Percentiles rank a stretch among this genome's conserved stretches.
phyloP scores from a whole-genome alignment of 2,113 vertebrate species.

The Perognathus longimembris region DNA sequence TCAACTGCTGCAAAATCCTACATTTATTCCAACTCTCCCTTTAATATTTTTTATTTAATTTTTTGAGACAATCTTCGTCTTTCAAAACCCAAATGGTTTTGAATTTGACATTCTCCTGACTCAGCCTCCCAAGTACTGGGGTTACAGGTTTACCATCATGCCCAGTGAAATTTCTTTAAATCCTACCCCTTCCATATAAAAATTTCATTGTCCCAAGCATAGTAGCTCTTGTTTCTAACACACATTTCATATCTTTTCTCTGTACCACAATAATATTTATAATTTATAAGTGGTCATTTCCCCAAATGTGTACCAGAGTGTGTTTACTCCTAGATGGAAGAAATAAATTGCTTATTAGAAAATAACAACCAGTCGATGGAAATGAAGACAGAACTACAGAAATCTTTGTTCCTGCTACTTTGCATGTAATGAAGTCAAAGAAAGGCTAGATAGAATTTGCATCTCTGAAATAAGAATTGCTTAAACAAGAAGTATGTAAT shows the following conservation, averaged over 20 bases:
- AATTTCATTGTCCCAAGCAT: not conserved
- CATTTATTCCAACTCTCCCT: not conserved
- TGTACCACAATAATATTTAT: not conserved
- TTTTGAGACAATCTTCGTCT: not conserved
- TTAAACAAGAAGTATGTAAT: slow-evolving; percentile 14
- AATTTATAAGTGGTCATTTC: slow-evolving; percentile 15
- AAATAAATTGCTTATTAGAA: slow-evolving; percentile 25
- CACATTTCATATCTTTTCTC: not conserved
- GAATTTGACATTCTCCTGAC: no score
- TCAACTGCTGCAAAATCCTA: slow-evolving; percentile 7
- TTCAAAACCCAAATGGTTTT: not conserved
- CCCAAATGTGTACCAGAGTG: not conserved
- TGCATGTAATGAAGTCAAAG: not conserved
- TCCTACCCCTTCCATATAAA: slow-evolving; percentile 10
- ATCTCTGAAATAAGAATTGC: slow-evolving; percentile 38
- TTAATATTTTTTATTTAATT: not conserved
- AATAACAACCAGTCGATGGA: slow-evolving; percentile 1
- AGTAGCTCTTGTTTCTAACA: slow-evolving; percentile 18
- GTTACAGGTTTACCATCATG: no score
- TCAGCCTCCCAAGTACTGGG: no score
- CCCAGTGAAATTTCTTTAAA: not conserved
- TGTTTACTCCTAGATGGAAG: not conserved
- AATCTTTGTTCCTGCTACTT: not conserved
- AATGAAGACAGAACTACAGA: not conserved
- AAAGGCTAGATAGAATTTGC: slow-evolving; percentile 8